Evolutionary conservation across 2,888 invertebrate species (phyloP).

Genomic region (Drosophila ustulata): DNA sequence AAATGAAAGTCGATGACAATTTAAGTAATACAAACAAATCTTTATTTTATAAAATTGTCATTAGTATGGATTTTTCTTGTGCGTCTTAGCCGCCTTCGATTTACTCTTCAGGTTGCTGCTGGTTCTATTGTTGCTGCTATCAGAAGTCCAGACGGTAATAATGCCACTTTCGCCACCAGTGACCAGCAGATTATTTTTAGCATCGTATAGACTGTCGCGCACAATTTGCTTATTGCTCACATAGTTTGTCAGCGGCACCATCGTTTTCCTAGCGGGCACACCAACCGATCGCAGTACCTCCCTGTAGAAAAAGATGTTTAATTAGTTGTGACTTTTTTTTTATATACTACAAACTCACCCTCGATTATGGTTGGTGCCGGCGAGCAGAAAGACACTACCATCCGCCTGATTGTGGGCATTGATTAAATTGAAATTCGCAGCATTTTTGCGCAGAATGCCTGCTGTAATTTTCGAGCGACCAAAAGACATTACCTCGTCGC

Average conservation of each 20-base stretch:
- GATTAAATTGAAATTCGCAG: constrained; percentile 88
- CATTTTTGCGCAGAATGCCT: constrained; percentile 87
- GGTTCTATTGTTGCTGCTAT: constrained; percentile 4
- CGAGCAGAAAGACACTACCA: constrained; percentile 87
- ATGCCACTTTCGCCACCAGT: constrained; percentile 91
- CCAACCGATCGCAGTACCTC: constrained; percentile 86
- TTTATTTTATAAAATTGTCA: constrained; percentile 8
- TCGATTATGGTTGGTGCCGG: constrained; percentile 88
- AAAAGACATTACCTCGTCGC: constrained; percentile 87
- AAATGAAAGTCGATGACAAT: not conserved
- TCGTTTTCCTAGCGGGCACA: constrained; percentile 85
- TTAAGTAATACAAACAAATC: constrained; percentile 4
- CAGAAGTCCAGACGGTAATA: constrained; percentile 88
- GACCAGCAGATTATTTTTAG: constrained; percentile 87
- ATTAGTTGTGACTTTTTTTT: accelerated
- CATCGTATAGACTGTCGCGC: constrained; percentile 89
- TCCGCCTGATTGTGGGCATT: constrained; percentile 86
- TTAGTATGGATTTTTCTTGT: constrained; percentile 70
- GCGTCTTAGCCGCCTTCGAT: constrained; percentile 46
- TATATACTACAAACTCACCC: constrained; percentile 85
- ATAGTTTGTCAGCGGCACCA: constrained; percentile 87
- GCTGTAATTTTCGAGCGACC: constrained; percentile 87
- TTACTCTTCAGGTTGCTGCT: constrained; percentile 58
- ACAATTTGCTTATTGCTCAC: constrained; percentile 89
- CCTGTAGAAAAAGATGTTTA: constrained; percentile 30